Evolutionary conservation across 2,113 vertebrate genomes (phyloP), one percentile per base, ranked within the genome.

Genomic region (Hassar affinis): DNA sequence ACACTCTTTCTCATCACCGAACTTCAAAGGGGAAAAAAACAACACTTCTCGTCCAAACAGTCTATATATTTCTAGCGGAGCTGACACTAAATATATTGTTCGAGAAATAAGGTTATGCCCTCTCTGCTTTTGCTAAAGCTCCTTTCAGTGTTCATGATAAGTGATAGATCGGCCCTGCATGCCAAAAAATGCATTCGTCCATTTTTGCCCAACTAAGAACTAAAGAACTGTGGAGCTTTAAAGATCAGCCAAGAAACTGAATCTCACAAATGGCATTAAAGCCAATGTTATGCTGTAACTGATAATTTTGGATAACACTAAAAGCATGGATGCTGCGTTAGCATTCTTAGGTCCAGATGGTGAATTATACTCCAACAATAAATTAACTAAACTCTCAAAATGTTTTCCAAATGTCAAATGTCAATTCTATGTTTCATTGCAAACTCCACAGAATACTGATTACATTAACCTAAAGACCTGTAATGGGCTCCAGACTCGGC

Each of bases 1-100:
- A 22, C 66, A 72, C 76, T 57, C 52, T 49, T 51, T 83, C 76
- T 84, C 83, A 84, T 84, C 76, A 79, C 15, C 52, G 49, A 45
- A 78, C 74, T 68, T 78, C 72, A 83, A 83, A 84, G 42, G 10
- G 5, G 54, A 45, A 82, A 79, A 79, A 38, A 45, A 45, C 54
- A 42, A 56, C 18, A 52, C 12, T 27, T 72, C 42, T 51, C 42
- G 27, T 78, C 45, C 57, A 72, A 79, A 78, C 64, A 75, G 76
- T 57, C 72, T 35, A 79, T 74, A 80, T 75, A 80, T 80, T 80
- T 51, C 27, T 66, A 64, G 22, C 25, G 47, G 45, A 12, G 49
- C 77, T 83, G 52, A 83, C 76, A 79, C 20, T 59, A 25, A 84
- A 69, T n/a, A 57, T 35, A 27, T 33, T 79, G 74, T 79, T 83